These are phyloP conservation scores for Suillia variegata DNA, from an alignment of 2,888 invertebrate species.

Conservation along the genomic window DNA sequence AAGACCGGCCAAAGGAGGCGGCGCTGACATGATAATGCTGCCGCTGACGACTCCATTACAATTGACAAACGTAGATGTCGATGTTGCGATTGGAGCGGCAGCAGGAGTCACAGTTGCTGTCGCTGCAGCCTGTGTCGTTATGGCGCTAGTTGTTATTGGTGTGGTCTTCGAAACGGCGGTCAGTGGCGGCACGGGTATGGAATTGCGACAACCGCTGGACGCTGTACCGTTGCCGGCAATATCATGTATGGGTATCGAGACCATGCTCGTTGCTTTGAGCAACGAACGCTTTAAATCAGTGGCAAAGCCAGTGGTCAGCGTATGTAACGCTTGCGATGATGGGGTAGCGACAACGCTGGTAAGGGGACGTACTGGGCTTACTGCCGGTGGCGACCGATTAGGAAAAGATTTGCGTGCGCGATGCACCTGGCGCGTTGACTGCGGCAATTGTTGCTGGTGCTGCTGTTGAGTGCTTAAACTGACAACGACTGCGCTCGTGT, in stretches of 20 bases:
- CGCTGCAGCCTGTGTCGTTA: conserved; percentile 11
- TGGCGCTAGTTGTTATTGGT: conserved; percentile 12
- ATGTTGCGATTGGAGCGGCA: too few species aligned
- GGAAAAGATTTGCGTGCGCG: conserved; percentile 60
- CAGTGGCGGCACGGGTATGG: conserved; percentile 50
- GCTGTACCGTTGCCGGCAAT: too few species aligned
- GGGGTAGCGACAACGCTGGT: conserved; percentile 21
- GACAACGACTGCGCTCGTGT: too few species aligned
- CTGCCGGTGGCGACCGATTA: conserved; percentile 30
- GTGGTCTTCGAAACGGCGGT: conserved; percentile 51
- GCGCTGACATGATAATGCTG: conserved; percentile 33
- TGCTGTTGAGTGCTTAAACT: too few species aligned
- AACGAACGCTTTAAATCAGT: conserved; percentile 32
- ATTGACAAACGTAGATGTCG: conserved; percentile 17
- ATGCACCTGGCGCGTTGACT: not conserved
- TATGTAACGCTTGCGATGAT: conserved; percentile 19
- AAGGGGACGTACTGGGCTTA: conserved; percentile 14
- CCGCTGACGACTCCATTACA: conserved; percentile 17
- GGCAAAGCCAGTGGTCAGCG: conserved; percentile 21
- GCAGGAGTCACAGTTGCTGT: too few species aligned
- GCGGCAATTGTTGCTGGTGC: not conserved
- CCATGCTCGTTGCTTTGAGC: conserved; percentile 56
- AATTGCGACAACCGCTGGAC: conserved; percentile 27
- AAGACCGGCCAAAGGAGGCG: conserved; percentile 53
- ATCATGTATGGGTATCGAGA: conserved; percentile 55